Evolutionary conservation across 2,888 invertebrate genomes (phyloP).

Genomic region (Bursaphelenchus okinawaensis): DNA sequence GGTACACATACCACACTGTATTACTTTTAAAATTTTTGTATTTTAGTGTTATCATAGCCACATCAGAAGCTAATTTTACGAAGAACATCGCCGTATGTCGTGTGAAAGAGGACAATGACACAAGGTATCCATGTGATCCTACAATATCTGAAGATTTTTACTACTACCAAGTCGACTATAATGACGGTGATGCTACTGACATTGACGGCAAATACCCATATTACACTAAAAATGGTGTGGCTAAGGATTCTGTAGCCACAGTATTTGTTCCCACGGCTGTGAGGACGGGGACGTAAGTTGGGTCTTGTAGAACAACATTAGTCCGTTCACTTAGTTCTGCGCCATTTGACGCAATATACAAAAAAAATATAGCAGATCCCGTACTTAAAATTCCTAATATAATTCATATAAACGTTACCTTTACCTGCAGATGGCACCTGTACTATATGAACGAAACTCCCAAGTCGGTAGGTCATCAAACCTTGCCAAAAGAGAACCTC

Average conservation of each 20-base stretch:
- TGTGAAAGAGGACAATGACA: constrained; percentile 15
- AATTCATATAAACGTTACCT: not conserved
- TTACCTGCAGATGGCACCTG: constrained; percentile 37
- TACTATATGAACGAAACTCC: constrained; percentile 39
- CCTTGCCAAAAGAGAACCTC: constrained; percentile 24
- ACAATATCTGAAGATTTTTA: constrained; percentile 45
- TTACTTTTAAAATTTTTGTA: not conserved
- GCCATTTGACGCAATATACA: too few relatives aligned
- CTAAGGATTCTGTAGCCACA: constrained; percentile 11
- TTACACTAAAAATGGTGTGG: not conserved
- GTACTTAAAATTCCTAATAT: too few relatives aligned
- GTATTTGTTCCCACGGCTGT: constrained; percentile 36
- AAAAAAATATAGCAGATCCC: too few relatives aligned
- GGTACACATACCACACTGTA: not conserved
- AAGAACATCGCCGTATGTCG: constrained; percentile 45
- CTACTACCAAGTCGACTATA: constrained; percentile 33
- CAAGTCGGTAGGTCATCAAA: constrained; percentile 36
- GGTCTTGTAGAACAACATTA: not conserved
- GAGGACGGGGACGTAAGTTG: constrained; percentile 39
- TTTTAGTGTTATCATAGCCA: constrained; percentile 33
- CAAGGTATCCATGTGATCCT: constrained; percentile 37
- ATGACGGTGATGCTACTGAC: constrained; percentile 13
- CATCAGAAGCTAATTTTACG: constrained; percentile 24
- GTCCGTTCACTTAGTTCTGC: not conserved
- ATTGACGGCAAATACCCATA: constrained; percentile 9